Conservation (phyloP, 1,140 invertebrate genomes). For the Drosophila hydei region DNA sequence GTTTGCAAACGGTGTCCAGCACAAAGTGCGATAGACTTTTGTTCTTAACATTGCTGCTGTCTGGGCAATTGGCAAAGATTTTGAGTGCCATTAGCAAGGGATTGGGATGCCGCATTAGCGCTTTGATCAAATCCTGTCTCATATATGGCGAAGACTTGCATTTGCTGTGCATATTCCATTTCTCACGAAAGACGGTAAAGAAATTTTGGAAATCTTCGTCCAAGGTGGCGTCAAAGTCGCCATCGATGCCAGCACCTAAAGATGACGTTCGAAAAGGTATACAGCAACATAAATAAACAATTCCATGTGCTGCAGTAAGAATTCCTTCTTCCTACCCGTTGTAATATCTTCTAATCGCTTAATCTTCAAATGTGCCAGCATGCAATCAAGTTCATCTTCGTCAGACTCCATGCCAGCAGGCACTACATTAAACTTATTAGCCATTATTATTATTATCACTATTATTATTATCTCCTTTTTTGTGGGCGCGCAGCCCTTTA, state of each 20-base stretch:
- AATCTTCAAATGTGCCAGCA: slow-evolving; percentile 68
- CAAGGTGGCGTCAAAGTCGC: slow-evolving; percentile 71
- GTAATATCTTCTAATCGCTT: slow-evolving; percentile 78
- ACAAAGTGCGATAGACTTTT: slow-evolving; percentile 86
- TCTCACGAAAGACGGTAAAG: slow-evolving; percentile 65
- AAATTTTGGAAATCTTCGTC: slow-evolving; percentile 60
- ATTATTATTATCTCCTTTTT: background rate
- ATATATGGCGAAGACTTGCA: slow-evolving; percentile 84
- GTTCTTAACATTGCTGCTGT: slow-evolving; percentile 85
- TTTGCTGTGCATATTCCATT: slow-evolving; percentile 85
- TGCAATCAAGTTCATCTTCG: slow-evolving; percentile 58
- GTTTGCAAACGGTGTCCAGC: slow-evolving; percentile 86
- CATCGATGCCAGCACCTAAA: slow-evolving; percentile 72
- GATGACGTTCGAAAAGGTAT: background rate
- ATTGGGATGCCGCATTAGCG: slow-evolving; percentile 85
- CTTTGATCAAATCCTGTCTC: slow-evolving; percentile 84
- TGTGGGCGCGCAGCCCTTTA: slow-evolving; percentile 33
- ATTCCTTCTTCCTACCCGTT: slow-evolving; percentile 41
- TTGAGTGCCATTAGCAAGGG: slow-evolving; percentile 85
- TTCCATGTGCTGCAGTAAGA: background rate
- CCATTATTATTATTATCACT: slow-evolving; percentile 27
- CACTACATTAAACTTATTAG: slow-evolving; percentile 42
- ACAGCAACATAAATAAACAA: background rate
- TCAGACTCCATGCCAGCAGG: slow-evolving; percentile 73
- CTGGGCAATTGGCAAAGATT: slow-evolving; percentile 86